A percentile compares a stretch with the other conserved stretches of the same genome.
These are phyloP conservation scores for Drosophila willistoni DNA, from an alignment of 1,140 invertebrate species.

Conservation along the genomic window DNA sequence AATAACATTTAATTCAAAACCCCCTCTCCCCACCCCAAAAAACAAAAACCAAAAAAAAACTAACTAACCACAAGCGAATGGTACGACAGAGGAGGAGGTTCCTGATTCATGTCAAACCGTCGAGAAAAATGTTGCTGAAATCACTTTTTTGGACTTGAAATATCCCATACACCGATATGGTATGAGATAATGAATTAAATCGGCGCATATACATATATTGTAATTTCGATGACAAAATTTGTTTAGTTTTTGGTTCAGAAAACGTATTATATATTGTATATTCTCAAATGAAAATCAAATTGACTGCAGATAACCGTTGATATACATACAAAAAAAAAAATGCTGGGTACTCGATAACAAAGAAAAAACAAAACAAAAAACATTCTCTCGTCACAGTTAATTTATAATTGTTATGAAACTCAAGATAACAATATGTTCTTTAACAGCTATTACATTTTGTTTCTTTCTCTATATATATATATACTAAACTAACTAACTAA, in stretches of 20 bases:
- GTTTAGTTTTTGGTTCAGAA: constrained; percentile 24
- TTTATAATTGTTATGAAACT: constrained; percentile 44
- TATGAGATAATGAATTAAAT: constrained; percentile 47
- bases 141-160: constrained; percentile 65
- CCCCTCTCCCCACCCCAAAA: neutral
- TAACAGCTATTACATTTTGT: constrained; percentile 75
- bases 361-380: constrained; percentile 11
- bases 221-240: constrained; percentile 39
- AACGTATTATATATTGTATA: constrained; percentile 29
- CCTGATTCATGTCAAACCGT: constrained; percentile 75
- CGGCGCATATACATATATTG: constrained; percentile 47
- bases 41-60: constrained; percentile 23
- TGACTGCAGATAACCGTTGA: constrained; percentile 62
- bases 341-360: constrained; percentile 52
- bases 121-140: constrained; percentile 75
- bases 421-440: constrained; percentile 56
- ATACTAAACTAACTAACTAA: constrained; percentile 48
- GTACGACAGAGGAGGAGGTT: constrained; percentile 73
- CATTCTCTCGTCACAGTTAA: constrained; percentile 36
- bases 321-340: constrained; percentile 35
- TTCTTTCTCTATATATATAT: constrained; percentile 50
- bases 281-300: constrained; percentile 44
- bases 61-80: constrained; percentile 55
- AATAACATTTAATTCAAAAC: constrained; percentile 54
- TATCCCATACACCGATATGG: constrained; percentile 28